A percentile compares a stretch with the other conserved stretches of the same genome.
Evolutionary conservation across 1,140 invertebrate genomes (phyloP).

Genomic region (Arctopsyche grandis): DNA sequence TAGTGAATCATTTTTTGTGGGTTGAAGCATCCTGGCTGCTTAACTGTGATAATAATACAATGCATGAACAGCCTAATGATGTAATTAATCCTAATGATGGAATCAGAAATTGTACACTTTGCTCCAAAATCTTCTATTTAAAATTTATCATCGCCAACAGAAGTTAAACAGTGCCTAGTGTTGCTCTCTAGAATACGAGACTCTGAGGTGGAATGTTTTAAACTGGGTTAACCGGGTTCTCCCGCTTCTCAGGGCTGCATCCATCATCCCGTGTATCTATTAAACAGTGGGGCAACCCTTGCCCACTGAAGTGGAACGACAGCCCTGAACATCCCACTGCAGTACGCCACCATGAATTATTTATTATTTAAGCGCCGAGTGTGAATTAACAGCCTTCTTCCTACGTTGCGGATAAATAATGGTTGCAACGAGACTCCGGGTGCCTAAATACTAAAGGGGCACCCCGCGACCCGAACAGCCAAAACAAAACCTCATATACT

Average conservation of each 20-base stretch:
- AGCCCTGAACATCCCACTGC: not conserved
- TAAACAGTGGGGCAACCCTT: not conserved
- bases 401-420: not conserved
- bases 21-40: no score
- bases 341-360: conserved; percentile 7
- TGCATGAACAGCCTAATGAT: no score
- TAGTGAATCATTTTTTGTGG: no score
- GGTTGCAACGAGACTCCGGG: not conserved
- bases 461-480: not conserved
- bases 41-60: no score
- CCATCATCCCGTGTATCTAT: not conserved
- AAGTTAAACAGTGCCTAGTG: no score
- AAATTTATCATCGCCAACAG: no score
- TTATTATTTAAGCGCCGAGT: conserved; percentile 11
- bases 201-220: no score
- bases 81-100: no score
- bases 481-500: not conserved
- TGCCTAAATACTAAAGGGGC: not conserved
- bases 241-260: not conserved
- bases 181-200: no score
- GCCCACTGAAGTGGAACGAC: not conserved
- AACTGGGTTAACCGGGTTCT: not conserved
- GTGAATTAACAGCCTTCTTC: conserved; percentile 10
- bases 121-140: no score
- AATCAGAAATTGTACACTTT: no score